Conservation (phyloP, 2,888 invertebrate species). For the Glaucopsyche alexis region DNA sequence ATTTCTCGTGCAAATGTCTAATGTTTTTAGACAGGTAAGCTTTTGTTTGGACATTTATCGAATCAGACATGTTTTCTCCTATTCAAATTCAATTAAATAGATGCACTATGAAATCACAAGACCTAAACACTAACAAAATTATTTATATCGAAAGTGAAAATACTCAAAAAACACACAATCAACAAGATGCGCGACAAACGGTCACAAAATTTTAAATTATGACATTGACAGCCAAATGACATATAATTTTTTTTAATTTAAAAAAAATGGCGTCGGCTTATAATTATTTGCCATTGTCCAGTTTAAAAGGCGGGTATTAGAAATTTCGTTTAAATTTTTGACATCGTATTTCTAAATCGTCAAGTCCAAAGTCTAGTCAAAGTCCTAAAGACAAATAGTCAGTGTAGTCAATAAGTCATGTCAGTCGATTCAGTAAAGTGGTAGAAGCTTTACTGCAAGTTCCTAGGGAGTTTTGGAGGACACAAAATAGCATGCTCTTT, state of each 20-base stretch:
- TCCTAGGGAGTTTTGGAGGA: no score
- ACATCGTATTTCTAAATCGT: no score
- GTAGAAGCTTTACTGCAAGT: no score
- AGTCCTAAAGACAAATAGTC: no score
- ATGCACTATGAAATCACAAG: not conserved
- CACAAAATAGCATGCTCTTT: no score
- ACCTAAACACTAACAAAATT: not conserved
- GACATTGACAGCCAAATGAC: not conserved
- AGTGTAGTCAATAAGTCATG: no score
- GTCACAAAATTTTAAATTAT: conserved; percentile 7
- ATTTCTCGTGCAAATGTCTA: conserved; percentile 53
- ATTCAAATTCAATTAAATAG: conserved; percentile 35
- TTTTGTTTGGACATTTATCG: conserved; percentile 51
- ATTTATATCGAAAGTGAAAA: not conserved
- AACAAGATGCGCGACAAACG: not conserved
- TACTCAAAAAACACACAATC: not conserved
- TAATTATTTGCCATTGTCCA: no score
- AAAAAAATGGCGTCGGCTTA: no score
- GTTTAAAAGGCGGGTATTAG: no score
- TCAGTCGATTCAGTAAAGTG: no score
- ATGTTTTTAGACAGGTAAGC: conserved; percentile 54
- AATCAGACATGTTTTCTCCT: conserved; percentile 50
- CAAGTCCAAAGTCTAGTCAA: no score
- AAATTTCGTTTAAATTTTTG: no score
- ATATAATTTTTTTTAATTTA: not conserved